Percentiles rank a stretch among this genome's conserved stretches.
phyloP scores from a whole-genome alignment of 2,797 vertebrate species.

The Sciurus carolinensis region DNA sequence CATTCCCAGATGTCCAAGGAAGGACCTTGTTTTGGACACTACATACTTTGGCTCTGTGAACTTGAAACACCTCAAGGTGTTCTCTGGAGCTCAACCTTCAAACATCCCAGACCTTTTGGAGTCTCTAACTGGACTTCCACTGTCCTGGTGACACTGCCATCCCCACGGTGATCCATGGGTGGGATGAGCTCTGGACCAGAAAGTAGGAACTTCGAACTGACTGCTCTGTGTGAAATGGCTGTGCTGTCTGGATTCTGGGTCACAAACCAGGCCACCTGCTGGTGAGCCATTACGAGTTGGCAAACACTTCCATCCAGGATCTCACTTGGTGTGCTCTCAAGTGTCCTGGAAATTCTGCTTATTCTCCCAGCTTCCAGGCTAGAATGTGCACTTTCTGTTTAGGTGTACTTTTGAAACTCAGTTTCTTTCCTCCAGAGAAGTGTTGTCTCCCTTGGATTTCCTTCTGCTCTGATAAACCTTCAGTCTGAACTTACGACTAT shows the following conservation, averaged over 20 bases:
- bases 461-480: constrained; percentile 47
- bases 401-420: constrained; percentile 3
- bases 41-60: constrained; percentile 26
- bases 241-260: neutral
- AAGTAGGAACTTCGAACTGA: neutral
- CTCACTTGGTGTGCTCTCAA: neutral
- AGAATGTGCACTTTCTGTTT: neutral
- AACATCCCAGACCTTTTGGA: neutral
- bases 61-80: constrained; percentile 51
- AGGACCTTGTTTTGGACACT: constrained; percentile 69
- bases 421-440: constrained; percentile 23
- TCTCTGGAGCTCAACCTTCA: constrained; percentile 22
- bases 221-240: neutral
- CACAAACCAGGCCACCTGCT: neutral
- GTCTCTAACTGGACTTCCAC: neutral
- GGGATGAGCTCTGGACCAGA: neutral
- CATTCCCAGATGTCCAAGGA: neutral
- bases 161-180: neutral
- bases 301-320: neutral
- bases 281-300: neutral
- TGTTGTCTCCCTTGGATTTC: neutral
- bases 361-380: neutral
- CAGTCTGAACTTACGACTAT: neutral
- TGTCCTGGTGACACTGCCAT: neutral
- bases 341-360: constrained; percentile 38